Evolutionary conservation across 2,797 vertebrate species (phyloP).

Genomic region (Hoplostethus atlanticus): DNA sequence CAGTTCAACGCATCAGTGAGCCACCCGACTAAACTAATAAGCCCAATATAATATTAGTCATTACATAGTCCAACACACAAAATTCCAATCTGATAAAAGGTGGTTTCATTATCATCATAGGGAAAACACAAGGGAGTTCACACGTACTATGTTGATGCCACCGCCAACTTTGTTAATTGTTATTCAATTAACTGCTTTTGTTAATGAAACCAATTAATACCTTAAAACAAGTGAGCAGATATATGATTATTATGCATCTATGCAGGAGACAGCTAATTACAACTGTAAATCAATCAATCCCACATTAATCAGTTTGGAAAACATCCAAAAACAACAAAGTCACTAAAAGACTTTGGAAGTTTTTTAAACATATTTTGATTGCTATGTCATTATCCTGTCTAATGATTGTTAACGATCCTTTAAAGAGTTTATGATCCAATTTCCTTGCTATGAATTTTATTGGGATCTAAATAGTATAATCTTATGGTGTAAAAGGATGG

Average conservation of each 20-base stretch:
- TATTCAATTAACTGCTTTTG: constrained; percentile 86
- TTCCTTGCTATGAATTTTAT: constrained; percentile 79
- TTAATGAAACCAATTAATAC: constrained; percentile 88
- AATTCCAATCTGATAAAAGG: constrained; percentile 86
- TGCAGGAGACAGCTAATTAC: constrained; percentile 83
- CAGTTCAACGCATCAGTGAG: constrained; percentile 77
- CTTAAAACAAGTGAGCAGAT: constrained; percentile 82
- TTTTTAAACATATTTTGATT: constrained; percentile 79
- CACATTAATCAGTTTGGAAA: constrained; percentile 83
- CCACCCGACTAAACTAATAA: constrained; percentile 80
- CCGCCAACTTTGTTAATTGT: constrained; percentile 85
- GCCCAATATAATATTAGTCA: constrained; percentile 82
- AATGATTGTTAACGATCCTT: constrained; percentile 82
- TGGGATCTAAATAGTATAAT: constrained; percentile 79
- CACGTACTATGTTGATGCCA: constrained; percentile 70
- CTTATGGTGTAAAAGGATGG: constrained; percentile 72
- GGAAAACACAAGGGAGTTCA: constrained; percentile 83
- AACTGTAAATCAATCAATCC: constrained; percentile 85
- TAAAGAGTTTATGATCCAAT: constrained; percentile 83
- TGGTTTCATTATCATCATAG: constrained; percentile 82
- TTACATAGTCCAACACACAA: constrained; percentile 87
- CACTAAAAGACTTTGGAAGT: constrained; percentile 83
- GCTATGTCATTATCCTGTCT: constrained; percentile 79
- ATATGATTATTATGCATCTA: constrained; percentile 86
- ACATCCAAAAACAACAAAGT: constrained; percentile 84